A percentile compares a stretch with the other conserved stretches of the same genome.
Conservation (phyloP, 2,113 vertebrate genomes). For the Anarhynchus alexandrinus region DNA sequence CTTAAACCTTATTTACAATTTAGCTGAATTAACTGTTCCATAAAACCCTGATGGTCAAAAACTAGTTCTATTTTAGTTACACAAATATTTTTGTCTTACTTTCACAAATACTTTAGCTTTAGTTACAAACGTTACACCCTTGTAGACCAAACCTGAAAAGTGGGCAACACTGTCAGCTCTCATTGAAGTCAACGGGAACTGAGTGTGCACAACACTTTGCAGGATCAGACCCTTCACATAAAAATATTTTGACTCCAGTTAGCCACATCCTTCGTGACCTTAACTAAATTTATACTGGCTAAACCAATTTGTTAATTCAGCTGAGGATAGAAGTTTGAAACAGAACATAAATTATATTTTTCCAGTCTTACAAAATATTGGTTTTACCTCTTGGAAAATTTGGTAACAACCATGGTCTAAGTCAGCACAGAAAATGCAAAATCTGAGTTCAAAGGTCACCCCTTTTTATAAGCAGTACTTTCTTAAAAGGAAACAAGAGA, state of each 20-base stretch:
- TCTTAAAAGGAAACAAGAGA: conserved; percentile 41
- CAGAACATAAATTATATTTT: neutral
- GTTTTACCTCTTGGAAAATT: neutral
- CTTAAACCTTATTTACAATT: neutral
- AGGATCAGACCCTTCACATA: neutral
- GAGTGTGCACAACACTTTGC: neutral
- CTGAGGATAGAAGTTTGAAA: neutral
- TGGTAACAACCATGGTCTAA: neutral
- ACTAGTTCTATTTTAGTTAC: neutral
- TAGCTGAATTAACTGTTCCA: conserved; percentile 5
- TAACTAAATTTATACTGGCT: neutral
- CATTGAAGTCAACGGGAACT: neutral
- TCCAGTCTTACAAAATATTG: neutral
- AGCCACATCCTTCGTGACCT: neutral
- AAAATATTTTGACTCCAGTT: neutral
- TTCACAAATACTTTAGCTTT: neutral
- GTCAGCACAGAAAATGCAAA: conserved; percentile 39
- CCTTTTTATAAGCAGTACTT: neutral
- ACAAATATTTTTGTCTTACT: neutral
- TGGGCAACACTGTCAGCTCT: neutral
- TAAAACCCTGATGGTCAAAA: neutral
- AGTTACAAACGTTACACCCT: neutral
- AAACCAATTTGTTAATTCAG: conserved; percentile 20
- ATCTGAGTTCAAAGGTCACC: conserved; percentile 19
- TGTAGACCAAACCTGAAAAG: neutral